Conservation (phyloP, 2,113 vertebrate species). For the Protobothrops flavoviridis region DNA sequence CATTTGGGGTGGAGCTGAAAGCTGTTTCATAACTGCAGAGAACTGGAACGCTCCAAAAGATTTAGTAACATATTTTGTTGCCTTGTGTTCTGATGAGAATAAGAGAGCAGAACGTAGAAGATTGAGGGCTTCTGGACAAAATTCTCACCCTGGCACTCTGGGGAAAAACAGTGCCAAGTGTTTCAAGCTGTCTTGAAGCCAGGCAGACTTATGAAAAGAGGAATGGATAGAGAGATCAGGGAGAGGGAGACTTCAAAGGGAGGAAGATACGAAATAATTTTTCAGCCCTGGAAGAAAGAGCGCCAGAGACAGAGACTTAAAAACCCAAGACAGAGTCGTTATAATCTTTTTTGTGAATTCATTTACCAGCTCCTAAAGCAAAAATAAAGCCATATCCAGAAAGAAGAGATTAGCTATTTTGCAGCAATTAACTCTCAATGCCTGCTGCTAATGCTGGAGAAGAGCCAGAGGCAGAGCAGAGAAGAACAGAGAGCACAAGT, state of each 20-base stretch:
- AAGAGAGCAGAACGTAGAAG: not conserved
- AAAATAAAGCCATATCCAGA: conserved; percentile 62
- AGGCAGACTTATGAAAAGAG: conserved; percentile 9
- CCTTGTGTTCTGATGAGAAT: not conserved
- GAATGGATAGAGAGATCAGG: not conserved
- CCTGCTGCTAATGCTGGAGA: conserved; percentile 58
- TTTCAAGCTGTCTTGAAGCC: conserved; percentile 33
- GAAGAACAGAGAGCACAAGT: conserved; percentile 22
- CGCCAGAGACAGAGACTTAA: conserved; percentile 62
- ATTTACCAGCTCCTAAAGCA: conserved; percentile 64
- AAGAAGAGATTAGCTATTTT: conserved; percentile 64
- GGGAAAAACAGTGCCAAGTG: not conserved
- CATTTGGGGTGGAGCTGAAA: not conserved
- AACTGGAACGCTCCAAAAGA: not conserved
- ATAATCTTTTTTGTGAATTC: conserved; percentile 60
- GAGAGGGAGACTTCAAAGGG: conserved; percentile 53
- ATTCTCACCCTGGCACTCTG: fast-evolving
- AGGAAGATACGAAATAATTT: conserved; percentile 45
- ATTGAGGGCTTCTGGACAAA: not conserved
- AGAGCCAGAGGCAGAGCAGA: conserved; percentile 26
- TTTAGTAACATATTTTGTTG: not conserved
- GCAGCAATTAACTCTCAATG: conserved; percentile 52
- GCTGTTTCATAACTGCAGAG: not conserved
- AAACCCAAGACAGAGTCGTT: conserved; percentile 65
- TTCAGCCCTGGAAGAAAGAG: conserved; percentile 48